phyloP scores from a whole-genome alignment of 2,113 vertebrate species.

The Alectura lathami region DNA sequence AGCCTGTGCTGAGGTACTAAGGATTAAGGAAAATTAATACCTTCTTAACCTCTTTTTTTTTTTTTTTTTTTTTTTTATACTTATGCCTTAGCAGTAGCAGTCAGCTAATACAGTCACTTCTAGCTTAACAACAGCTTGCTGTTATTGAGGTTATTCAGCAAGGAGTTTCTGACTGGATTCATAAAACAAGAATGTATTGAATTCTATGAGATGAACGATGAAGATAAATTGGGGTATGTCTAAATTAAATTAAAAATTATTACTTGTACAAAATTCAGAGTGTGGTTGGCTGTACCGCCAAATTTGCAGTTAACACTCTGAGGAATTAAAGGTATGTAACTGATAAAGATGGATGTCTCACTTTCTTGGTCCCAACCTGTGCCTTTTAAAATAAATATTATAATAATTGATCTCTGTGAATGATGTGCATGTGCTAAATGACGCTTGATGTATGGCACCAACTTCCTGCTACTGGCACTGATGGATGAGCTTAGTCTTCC shows the following conservation, averaged over 20 bases:
- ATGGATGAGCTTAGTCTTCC: constrained; percentile 63
- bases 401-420: constrained; percentile 73
- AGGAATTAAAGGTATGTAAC: constrained; percentile 65
- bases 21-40: background rate
- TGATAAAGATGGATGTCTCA: constrained; percentile 73
- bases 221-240: constrained; percentile 71
- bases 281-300: constrained; percentile 6
- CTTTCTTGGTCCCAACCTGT: constrained; percentile 50
- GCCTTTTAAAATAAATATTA: constrained; percentile 73
- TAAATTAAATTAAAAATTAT: constrained; percentile 74
- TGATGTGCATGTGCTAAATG: constrained; percentile 66
- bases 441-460: constrained; percentile 34
- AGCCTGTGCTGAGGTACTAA: background rate
- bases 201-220: constrained; percentile 11
- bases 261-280: constrained; percentile 51
- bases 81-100: background rate
- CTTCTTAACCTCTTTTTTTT: background rate
- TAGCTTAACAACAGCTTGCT: constrained; percentile 17
- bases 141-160: constrained; percentile 47
- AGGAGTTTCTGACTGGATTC: constrained; percentile 37
- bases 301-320: constrained; percentile 48
- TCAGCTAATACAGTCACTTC: background rate
- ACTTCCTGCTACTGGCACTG: constrained; percentile 65
- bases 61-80: background rate
- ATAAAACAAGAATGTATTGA: constrained; percentile 55